Conservation (phyloP, 2,797 vertebrate genomes). For the Dermochelys coriacea region DNA sequence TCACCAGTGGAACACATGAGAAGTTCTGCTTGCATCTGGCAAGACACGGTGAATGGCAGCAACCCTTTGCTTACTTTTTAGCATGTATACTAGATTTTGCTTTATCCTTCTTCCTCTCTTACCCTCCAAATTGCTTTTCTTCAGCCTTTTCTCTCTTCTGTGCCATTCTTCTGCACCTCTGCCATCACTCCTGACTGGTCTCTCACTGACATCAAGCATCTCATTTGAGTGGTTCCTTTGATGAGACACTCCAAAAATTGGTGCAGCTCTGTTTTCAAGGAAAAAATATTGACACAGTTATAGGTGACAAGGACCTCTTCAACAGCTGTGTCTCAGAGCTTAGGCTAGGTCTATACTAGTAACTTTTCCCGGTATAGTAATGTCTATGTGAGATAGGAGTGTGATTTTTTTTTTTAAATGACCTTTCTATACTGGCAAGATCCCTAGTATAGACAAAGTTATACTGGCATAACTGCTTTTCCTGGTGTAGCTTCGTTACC, state of each 20-base stretch:
- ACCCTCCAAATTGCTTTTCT: neutral
- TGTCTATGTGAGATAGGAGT: neutral
- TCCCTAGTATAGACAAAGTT: neutral
- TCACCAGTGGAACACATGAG: neutral
- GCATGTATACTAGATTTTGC: neutral
- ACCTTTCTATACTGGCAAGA: neutral
- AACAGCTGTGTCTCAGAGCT: neutral
- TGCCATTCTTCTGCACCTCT: neutral
- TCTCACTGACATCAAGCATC: neutral
- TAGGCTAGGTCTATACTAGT: neutral
- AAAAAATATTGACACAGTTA: fast-evolving
- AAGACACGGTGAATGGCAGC: neutral
- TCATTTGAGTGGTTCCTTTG: neutral
- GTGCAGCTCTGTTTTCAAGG: neutral
- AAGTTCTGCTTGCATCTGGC: neutral
- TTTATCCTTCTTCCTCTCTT: neutral
- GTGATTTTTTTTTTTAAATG: neutral
- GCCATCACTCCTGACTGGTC: neutral
- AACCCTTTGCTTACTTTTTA: neutral
- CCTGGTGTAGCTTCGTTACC: neutral
- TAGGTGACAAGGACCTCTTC: neutral
- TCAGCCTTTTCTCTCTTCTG: neutral
- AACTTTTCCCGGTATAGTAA: neutral
- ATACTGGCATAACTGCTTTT: neutral
- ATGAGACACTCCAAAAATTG: neutral